A percentile compares a stretch with the other conserved stretches of the same genome.
Conservation (phyloP, 2,113 vertebrate genomes). For the Chloebia gouldiae region DNA sequence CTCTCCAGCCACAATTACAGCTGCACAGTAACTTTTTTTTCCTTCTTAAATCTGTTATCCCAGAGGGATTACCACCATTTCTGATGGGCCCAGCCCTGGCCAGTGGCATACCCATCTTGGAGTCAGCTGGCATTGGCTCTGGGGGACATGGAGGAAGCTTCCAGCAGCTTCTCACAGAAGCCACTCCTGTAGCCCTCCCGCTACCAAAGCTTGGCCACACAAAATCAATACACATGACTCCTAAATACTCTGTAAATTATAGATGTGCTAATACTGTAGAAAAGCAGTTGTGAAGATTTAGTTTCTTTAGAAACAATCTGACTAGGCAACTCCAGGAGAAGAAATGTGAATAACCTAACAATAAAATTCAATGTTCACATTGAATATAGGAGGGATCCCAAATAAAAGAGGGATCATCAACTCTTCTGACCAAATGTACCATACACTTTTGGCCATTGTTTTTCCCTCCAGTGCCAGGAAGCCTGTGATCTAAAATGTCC, state of each 20-base stretch:
- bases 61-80: background rate
- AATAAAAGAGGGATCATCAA: background rate
- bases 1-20: rapidly evolving
- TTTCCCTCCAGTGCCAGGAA: background rate
- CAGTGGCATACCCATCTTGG: background rate
- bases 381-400: background rate
- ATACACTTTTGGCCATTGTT: background rate
- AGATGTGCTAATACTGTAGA: background rate
- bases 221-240: rapidly evolving
- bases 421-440: background rate
- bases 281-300: background rate
- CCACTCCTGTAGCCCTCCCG: rapidly evolving
- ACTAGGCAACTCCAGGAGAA: background rate
- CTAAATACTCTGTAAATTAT: background rate
- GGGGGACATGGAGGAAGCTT: background rate
- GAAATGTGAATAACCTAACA: background rate
- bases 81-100: background rate
- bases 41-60: background rate
- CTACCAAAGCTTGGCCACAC: background rate
- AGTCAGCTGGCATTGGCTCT: background rate
- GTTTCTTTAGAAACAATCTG: background rate
- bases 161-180: background rate
- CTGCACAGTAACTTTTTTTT: background rate
- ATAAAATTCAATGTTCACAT: background rate
- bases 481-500: background rate